phyloP scores from a whole-genome alignment of 1,140 invertebrate genomes.

The Thaumetopoea pityocampa region DNA sequence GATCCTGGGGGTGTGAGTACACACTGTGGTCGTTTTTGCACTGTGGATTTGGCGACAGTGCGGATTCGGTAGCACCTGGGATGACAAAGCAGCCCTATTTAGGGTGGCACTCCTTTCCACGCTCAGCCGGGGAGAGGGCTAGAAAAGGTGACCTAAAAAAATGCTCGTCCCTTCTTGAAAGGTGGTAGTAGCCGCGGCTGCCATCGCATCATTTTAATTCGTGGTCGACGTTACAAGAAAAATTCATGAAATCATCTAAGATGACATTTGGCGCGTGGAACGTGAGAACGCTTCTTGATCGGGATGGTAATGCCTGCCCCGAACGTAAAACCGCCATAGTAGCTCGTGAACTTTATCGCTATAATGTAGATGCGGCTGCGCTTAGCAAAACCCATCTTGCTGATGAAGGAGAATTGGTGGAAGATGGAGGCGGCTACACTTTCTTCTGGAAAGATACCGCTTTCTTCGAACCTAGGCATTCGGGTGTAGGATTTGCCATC shows the following conservation, averaged over 20 bases:
- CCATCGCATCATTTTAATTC: conserved; percentile 19
- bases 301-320: conserved; percentile 23
- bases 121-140: conserved; percentile 25
- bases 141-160: conserved; percentile 36
- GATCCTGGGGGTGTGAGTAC: too few species aligned
- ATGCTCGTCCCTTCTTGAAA: conserved; percentile 9
- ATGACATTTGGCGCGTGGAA: conserved; percentile 29
- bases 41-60: too few species aligned
- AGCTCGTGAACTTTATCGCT: conserved; percentile 25
- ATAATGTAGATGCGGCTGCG: conserved; percentile 23
- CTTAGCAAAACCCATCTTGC: conserved; percentile 19
- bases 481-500: conserved; percentile 24
- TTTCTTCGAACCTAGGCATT: conserved; percentile 9
- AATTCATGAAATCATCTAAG: conserved; percentile 7
- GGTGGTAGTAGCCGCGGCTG: conserved; percentile 22
- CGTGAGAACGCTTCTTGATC: conserved; percentile 28
- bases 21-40: too few species aligned
- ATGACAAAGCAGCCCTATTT: too few species aligned
- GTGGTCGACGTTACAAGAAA: conserved; percentile 16
- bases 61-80: too few species aligned
- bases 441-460: conserved; percentile 26
- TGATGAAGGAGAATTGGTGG: conserved; percentile 17
- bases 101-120: conserved; percentile 26
- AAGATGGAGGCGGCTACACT: conserved; percentile 20
- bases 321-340: conserved; percentile 31